phyloP scores from a whole-genome alignment of 2,888 invertebrate species.

The Ochlodes sylvanus region DNA sequence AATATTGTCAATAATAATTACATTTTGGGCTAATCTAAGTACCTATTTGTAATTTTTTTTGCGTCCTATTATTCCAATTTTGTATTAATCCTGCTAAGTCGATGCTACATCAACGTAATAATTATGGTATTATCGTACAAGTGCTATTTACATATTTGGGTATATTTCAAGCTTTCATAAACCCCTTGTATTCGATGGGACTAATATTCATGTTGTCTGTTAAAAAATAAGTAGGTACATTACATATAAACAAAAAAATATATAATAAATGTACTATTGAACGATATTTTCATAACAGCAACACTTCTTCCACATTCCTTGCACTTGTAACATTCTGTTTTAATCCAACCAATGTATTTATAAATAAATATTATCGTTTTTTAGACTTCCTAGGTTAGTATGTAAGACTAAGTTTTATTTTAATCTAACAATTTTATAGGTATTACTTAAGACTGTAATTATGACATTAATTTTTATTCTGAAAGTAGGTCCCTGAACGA shows the following conservation, averaged over 20 bases:
- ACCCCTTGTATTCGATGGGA: too few relatives aligned
- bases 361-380: constrained; percentile 44
- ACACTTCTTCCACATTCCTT: constrained; percentile 28
- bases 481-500: background rate
- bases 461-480: constrained; percentile 21
- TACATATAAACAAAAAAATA: background rate
- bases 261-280: background rate
- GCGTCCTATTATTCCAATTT: background rate
- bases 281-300: background rate
- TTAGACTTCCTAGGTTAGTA: constrained; percentile 33
- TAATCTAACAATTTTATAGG: constrained; percentile 22
- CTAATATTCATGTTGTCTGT: background rate
- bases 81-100: background rate
- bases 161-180: too few relatives aligned
- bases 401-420: constrained; percentile 18
- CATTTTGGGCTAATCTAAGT: too few relatives aligned
- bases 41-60: too few relatives aligned
- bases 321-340: constrained; percentile 13
- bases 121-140: background rate
- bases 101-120: background rate
- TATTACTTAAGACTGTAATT: constrained; percentile 35
- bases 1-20: too few relatives aligned
- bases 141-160: background rate
- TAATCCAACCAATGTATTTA: constrained; percentile 48
- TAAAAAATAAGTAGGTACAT: background rate